Evolutionary conservation across 1,140 invertebrate species (phyloP).

Genomic region (Drosophila nigromelanica): DNA sequence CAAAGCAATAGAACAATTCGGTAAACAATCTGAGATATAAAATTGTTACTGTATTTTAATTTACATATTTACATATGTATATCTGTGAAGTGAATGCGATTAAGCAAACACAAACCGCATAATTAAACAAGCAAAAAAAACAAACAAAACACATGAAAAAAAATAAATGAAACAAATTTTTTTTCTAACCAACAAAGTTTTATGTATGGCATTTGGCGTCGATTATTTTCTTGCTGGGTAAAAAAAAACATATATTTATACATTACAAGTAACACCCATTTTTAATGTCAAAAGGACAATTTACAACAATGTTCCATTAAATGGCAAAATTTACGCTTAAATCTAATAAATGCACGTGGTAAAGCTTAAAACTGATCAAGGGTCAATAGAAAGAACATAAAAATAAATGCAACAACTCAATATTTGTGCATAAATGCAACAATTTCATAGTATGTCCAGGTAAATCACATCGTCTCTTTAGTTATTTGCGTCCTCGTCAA

Average conservation of each 20-base stretch:
- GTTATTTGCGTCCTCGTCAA: constrained; percentile 64
- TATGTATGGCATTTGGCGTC: constrained; percentile 5
- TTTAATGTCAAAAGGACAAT: constrained; percentile 48
- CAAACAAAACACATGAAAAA: constrained; percentile 9
- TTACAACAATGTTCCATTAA: constrained; percentile 54
- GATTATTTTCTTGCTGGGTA: neutral
- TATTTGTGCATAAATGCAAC: constrained; percentile 67
- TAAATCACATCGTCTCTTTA: constrained; percentile 8
- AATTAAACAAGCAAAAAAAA: constrained; percentile 47
- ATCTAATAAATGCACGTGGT: constrained; percentile 70
- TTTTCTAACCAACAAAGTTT: constrained; percentile 40
- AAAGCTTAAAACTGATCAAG: constrained; percentile 29
- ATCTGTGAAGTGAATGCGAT: constrained; percentile 40
- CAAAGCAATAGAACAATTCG: constrained; percentile 33
- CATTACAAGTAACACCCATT: constrained; percentile 7
- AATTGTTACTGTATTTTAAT: constrained; percentile 40
- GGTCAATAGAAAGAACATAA: constrained; percentile 15
- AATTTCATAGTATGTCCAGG: constrained; percentile 46
- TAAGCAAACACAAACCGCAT: constrained; percentile 32
- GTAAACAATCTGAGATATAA: constrained; percentile 24
- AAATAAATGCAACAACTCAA: constrained; percentile 23
- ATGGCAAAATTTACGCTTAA: constrained; percentile 63
- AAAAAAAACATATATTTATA: constrained; percentile 7
- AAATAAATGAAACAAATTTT: constrained; percentile 48
- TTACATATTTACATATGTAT: constrained; percentile 34